Evolutionary conservation across 2,113 vertebrate genomes (phyloP).

Genomic region (Elachura formosa): DNA sequence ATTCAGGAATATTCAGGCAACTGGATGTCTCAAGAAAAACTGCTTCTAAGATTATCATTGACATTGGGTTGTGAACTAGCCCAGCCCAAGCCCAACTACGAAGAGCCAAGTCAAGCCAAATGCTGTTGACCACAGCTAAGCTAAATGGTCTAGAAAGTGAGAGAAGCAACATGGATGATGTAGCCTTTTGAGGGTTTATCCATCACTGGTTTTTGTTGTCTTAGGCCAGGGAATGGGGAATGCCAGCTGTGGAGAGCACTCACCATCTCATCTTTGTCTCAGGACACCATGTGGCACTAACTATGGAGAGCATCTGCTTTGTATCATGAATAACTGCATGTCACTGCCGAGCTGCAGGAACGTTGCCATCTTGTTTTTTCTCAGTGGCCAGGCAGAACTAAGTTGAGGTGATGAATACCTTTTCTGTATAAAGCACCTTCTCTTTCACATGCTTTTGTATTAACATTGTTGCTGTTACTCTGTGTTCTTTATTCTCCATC

Average conservation of each 20-base stretch:
- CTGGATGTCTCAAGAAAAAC: neutral
- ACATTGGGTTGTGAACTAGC: neutral
- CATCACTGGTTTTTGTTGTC: neutral
- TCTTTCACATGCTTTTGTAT: neutral
- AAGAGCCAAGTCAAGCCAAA: fast-evolving
- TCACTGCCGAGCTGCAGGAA: neutral
- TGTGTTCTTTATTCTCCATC: neutral
- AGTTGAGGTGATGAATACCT: neutral
- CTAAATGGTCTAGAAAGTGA: fast-evolving
- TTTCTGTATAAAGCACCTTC: neutral
- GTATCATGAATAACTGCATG: fast-evolving
- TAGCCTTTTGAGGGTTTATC: neutral
- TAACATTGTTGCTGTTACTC: neutral
- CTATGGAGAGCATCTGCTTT: neutral
- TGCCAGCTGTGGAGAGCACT: neutral
- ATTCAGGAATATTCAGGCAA: neutral
- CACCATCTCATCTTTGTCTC: neutral
- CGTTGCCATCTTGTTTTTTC: neutral
- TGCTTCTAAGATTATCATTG: neutral
- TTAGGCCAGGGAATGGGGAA: neutral
- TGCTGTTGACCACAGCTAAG: neutral
- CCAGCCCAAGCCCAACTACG: neutral
- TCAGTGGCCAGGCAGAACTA: neutral
- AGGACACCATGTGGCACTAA: neutral
- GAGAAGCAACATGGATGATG: neutral